Percentiles rank a stretch among this genome's conserved stretches.
Conservation (phyloP, 2,113 vertebrate species). For the Menidia beryllina region DNA sequence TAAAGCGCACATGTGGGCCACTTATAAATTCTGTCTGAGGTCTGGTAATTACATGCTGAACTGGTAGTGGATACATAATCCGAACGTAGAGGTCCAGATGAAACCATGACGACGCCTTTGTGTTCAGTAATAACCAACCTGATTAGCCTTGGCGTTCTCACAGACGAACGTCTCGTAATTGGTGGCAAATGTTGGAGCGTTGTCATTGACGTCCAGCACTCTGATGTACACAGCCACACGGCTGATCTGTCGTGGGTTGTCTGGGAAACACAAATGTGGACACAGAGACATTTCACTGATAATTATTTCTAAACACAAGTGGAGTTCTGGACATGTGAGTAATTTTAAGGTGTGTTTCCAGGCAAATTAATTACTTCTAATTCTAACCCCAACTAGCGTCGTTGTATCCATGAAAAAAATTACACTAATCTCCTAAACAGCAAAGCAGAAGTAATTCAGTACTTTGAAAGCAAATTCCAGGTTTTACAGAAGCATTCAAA, state of each 20-base stretch:
- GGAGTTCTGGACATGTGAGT: background rate
- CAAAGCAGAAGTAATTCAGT: background rate
- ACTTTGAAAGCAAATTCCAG: background rate
- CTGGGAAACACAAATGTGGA: constrained; percentile 72
- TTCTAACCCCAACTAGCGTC: background rate
- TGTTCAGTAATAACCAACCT: constrained; percentile 79
- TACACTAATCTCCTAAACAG: background rate
- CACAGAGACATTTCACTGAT: constrained; percentile 4
- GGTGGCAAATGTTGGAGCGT: constrained; percentile 90
- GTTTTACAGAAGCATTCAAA: background rate
- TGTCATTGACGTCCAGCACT: constrained; percentile 95
- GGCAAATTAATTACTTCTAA: constrained; percentile 10
- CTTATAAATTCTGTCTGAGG: constrained; percentile 17
- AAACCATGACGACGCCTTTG: constrained; percentile 39
- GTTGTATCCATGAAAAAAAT: background rate
- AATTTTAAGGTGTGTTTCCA: background rate
- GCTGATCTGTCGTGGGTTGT: constrained; percentile 89
- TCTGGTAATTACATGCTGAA: constrained; percentile 34
- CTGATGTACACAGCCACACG: constrained; percentile 90
- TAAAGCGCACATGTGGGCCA: constrained; percentile 13
- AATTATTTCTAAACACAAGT: background rate
- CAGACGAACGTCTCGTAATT: constrained; percentile 95
- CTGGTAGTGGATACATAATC: constrained; percentile 5
- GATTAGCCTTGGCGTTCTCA: constrained; percentile 93
- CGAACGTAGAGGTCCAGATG: background rate